phyloP scores from a whole-genome alignment of 2,888 invertebrate genomes.

The Aphodius granarius region DNA sequence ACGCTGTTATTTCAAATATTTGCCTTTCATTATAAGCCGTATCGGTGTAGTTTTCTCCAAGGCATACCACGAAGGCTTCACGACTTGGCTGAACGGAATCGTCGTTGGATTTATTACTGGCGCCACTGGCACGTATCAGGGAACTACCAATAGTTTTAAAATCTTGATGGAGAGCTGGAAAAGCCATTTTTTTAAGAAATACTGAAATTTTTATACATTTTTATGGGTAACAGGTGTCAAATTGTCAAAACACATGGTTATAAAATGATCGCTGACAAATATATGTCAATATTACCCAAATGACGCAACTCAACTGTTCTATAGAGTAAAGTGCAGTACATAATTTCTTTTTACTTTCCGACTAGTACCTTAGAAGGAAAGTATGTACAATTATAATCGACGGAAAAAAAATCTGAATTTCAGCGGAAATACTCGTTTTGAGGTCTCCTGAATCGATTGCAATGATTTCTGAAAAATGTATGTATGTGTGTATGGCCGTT shows the following conservation, averaged over 20 bases:
- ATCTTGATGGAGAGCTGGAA: neutral
- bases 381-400: too few relatives aligned
- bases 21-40: slow-evolving; percentile 3
- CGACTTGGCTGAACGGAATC: neutral
- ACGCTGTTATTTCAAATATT: neutral
- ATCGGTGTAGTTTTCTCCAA: neutral
- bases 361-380: too few relatives aligned
- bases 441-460: too few relatives aligned
- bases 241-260: neutral
- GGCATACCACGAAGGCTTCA: neutral
- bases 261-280: neutral
- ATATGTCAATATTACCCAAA: too few relatives aligned
- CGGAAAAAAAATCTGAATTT: too few relatives aligned
- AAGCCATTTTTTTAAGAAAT: neutral
- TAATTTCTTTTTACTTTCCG: too few relatives aligned
- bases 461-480: too few relatives aligned
- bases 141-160: neutral
- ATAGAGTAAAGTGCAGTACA: slow-evolving; percentile 14
- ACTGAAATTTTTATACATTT: neutral
- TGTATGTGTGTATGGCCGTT: too few relatives aligned
- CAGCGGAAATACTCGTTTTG: too few relatives aligned
- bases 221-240: neutral
- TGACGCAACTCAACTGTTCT: slow-evolving; percentile 13
- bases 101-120: neutral
- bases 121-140: neutral